Conservation (phyloP, 2,113 vertebrate species). For the Grammomys dolichurus region DNA sequence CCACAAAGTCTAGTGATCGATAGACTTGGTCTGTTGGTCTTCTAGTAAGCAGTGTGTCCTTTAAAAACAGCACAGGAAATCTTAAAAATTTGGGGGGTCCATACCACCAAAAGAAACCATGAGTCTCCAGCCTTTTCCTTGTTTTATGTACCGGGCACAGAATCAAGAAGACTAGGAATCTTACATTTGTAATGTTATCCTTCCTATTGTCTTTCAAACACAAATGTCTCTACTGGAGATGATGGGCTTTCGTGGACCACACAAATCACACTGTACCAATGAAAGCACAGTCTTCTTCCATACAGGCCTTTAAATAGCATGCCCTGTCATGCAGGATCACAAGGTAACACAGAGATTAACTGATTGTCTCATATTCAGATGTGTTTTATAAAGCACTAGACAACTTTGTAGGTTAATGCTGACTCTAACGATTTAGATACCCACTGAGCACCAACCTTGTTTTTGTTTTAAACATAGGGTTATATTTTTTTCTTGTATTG, state of each 20-base stretch:
- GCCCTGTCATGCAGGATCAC: background rate
- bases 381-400: background rate
- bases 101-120: background rate
- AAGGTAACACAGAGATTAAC: too few relatives aligned
- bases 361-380: background rate
- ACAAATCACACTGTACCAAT: background rate
- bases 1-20: too few relatives aligned
- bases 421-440: background rate
- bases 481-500: background rate
- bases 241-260: fast-evolving
- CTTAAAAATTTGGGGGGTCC: background rate
- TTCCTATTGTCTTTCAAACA: background rate
- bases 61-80: background rate
- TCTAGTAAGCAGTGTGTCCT: background rate
- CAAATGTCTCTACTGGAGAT: background rate
- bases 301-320: background rate
- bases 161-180: background rate
- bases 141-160: background rate
- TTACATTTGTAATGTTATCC: background rate
- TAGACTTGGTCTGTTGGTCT: background rate
- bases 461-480: background rate
- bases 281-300: background rate
- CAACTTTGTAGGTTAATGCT: background rate
- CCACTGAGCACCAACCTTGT: background rate
- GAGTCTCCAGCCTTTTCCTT: background rate